These are phyloP conservation scores for Melanogrammus aeglefinus DNA, from an alignment of 2,797 vertebrate genomes.

Conservation along the genomic window DNA sequence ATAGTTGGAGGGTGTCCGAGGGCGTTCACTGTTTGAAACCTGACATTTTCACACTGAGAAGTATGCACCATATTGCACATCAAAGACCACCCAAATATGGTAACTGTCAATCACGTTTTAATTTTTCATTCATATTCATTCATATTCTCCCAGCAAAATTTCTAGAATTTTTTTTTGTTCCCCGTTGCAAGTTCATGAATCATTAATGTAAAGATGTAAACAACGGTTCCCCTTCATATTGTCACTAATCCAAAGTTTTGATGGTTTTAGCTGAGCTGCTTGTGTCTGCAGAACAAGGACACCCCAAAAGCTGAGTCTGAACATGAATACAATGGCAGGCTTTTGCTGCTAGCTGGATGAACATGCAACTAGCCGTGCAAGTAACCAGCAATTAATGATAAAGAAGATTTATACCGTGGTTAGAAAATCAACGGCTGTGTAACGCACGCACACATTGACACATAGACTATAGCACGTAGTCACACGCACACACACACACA, in stretches of 20 bases:
- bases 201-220: neutral
- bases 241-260: neutral
- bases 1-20: constrained; percentile 17
- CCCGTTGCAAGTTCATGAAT: neutral
- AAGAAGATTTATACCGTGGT: constrained; percentile 32
- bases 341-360: constrained; percentile 28
- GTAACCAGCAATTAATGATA: constrained; percentile 16
- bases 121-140: neutral
- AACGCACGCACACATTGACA: neutral
- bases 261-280: neutral
- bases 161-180: neutral
- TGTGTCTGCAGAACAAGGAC: neutral
- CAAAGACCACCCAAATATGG: constrained; percentile 35
- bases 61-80: constrained; percentile 51
- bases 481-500: neutral
- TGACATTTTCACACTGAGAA: constrained; percentile 57
- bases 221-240: neutral
- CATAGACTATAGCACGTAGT: neutral
- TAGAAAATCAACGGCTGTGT: constrained; percentile 17
- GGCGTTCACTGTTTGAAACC: constrained; percentile 51
- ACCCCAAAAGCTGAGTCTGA: neutral
- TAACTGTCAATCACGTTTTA: neutral
- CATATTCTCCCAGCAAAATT: too few species aligned
- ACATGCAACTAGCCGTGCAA: constrained; percentile 30
- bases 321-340: neutral